Percentiles rank a stretch among this genome's conserved stretches.
These are phyloP conservation scores for Charadrius vociferus DNA, from an alignment of 2,113 vertebrate species.

Conservation along the genomic window DNA sequence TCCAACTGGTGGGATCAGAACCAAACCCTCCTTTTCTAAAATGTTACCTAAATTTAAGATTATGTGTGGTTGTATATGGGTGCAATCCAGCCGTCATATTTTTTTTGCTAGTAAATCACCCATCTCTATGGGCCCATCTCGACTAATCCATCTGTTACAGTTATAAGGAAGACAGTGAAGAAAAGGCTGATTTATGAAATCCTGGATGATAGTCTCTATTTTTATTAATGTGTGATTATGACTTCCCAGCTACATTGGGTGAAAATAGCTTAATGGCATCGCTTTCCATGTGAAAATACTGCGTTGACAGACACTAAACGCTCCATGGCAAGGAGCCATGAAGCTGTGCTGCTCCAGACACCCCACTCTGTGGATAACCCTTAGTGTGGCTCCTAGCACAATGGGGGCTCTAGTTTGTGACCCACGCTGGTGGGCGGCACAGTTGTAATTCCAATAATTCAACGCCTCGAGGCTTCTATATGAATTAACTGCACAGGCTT, in stretches of 20 bases:
- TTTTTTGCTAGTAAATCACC: constrained; percentile 33
- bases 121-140: neutral
- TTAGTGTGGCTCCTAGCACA: neutral
- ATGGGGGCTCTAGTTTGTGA: neutral
- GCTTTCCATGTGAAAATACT: neutral
- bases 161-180: neutral
- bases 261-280: neutral
- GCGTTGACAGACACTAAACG: neutral
- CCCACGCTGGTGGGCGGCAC: rapidly evolving
- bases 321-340: neutral
- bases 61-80: neutral
- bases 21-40: neutral
- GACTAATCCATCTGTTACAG: constrained; percentile 1
- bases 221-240: constrained; percentile 41
- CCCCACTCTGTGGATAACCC: neutral
- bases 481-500: neutral
- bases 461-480: neutral
- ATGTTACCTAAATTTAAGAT: neutral
- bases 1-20: neutral
- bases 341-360: constrained; percentile 2
- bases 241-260: neutral
- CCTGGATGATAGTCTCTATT: neutral
- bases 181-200: constrained; percentile 23
- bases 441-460: neutral
- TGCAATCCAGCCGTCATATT: constrained; percentile 9